Base-by-base conservation (phyloP, 2,113 vertebrate genomes). In the Microtus pennsylvanicus region DNA sequence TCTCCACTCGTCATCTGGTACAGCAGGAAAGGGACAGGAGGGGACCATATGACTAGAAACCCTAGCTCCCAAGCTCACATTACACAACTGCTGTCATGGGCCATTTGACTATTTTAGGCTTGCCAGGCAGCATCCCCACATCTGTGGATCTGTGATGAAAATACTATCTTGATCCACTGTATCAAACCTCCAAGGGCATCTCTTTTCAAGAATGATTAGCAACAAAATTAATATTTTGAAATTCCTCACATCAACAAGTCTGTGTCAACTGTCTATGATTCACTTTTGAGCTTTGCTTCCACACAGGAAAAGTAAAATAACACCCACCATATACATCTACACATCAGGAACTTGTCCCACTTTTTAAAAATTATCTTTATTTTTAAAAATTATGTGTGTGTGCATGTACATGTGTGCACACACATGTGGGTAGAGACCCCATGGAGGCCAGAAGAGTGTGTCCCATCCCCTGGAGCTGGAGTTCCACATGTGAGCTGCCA, bases 171-270 rank as follows among this genome's bases (percentile, higher is more conserved):
- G 3, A 89, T 81, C 30, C 78, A 38, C 58, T 94, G 19, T 55
- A 94, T 82, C 16, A 87, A 89, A 85, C 50, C 81, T 86, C 74
- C 74, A 76, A 92, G 1, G 82, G 8, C 5, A 86, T 69, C 61
- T 93, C 52, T 94, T 94, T 96, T 87, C 70, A 95, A 97, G 58
- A 94, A 81, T 81, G 70, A 90, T 67, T 70, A 76, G 77, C 33
- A 86, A 94, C 16, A 94, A 93, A 92, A 65, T 78, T 87, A 81
- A 76, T 91, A 83, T 82, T 96, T 96, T 95, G 9, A 82, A 93
- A 95, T 93, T 75, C 17, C 17, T 90, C 58, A n/a, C 19, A 94
- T 58, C 22, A 85, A 93, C 94, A 95, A 94, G 35, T 47, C 1
- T 87, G 42, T 86, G 77, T 91, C 30, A 76, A 42, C 58, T 78